phyloP scores from a whole-genome alignment of 92 coral and sea anemone genomes.

The Epizoanthus rinbou region DNA sequence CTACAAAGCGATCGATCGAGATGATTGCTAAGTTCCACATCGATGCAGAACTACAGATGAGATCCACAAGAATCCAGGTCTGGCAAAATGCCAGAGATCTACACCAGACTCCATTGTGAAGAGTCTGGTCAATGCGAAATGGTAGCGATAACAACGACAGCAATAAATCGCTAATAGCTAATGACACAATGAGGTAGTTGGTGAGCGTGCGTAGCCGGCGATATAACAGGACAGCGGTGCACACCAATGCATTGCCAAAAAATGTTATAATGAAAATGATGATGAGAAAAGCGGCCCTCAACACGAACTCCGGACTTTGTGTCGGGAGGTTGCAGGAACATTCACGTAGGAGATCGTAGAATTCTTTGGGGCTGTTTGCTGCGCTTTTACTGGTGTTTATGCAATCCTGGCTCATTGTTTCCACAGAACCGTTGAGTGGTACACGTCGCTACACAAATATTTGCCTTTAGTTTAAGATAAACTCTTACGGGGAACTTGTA shows the following conservation, averaged over 20 bases:
- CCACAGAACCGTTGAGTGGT: background rate
- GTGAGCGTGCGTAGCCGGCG: conserved; percentile 87
- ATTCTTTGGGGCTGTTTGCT: background rate
- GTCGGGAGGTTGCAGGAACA: background rate
- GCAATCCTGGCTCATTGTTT: conserved; percentile 11
- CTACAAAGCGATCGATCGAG: conserved; percentile 82
- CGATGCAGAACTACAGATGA: conserved; percentile 78
- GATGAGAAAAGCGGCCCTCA: conserved; percentile 65
- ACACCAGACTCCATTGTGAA: conserved; percentile 78
- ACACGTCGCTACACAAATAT: background rate
- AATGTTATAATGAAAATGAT: conserved; percentile 74
- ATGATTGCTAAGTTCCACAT: conserved; percentile 85
- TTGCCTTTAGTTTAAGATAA: too few relatives aligned
- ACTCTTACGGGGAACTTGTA: too few relatives aligned
- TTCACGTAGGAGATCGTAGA: background rate
- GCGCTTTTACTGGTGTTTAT: background rate
- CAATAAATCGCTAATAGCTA: conserved; percentile 82
- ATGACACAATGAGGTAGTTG: conserved; percentile 81
- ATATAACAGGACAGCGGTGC: conserved; percentile 62
- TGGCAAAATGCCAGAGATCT: conserved; percentile 54
- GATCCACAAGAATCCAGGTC: conserved; percentile 72
- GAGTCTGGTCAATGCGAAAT: conserved; percentile 65
- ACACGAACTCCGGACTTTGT: conserved; percentile 38
- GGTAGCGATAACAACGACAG: conserved; percentile 69
- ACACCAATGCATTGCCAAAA: conserved; percentile 74